Base-by-base conservation (phyloP, 2,113 vertebrate genomes). In the Gorsachius goisagi region DNA sequence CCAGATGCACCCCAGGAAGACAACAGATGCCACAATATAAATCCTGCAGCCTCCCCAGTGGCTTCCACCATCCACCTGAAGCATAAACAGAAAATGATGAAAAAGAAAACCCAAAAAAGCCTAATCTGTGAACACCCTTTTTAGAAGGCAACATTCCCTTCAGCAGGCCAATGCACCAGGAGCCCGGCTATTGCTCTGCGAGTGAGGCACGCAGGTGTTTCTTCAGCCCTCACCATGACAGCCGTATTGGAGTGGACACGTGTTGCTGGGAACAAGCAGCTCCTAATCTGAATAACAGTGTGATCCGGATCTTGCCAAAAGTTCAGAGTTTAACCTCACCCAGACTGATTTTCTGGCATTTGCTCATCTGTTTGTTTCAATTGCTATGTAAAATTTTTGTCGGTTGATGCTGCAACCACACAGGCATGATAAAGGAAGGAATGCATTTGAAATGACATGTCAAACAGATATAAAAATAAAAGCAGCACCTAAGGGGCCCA, bases 171-270 rank as follows among this genome's bases (percentile, higher is more conserved):
- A 9, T 3, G 15, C 1, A 4, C 45, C 37, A 15, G 23, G 17
- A 30, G 24, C 32, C 39, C 18, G 8, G 12, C 50, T 15, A 23
- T 20, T 35, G 26, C n/a, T 26, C 32, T 32, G 37, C 9, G 20
- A 18, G 50, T 18, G 59, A 41, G 21, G 32, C 44, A 15, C 15
- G 19, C 4, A 3, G 13, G 50, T 2, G 9, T 20, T 66, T 67
- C 45, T 47, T 44, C 67, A 53, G 37, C 30, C 12, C 11, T 47
- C 45, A 18, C 28, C 28, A 8, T 7, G 27, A 28, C 39, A 37
- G 37, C 5, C 2, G 3, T 27, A 23, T 15, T 6, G 1, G 27
- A 26, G 21, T 11, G 33, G 17, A 58, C 15, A 24, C 0, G 2
- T 37, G 12, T 13, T 66, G 21, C 26, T 58, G 50, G 27, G 44